phyloP scores from a whole-genome alignment of 1,140 invertebrate genomes.

The Drosophila lini region DNA sequence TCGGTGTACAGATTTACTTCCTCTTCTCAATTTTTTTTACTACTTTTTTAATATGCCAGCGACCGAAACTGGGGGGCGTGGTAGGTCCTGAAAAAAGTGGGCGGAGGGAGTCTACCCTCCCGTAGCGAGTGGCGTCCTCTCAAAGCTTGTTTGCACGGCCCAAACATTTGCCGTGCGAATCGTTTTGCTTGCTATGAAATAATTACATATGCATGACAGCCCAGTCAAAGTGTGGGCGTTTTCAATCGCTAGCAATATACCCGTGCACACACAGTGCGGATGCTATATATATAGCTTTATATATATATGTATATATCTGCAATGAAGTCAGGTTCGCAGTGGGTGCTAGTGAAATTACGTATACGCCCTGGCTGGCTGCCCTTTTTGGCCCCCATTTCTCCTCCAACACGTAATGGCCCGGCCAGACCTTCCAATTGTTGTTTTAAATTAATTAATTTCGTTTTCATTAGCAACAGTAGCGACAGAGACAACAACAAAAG shows the following conservation, averaged over 20 bases:
- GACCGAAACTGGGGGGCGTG: constrained; percentile 28
- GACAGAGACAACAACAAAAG: neutral
- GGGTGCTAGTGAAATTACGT: constrained; percentile 61
- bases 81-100: constrained; percentile 5
- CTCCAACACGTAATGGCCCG: constrained; percentile 34
- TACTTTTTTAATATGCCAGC: constrained; percentile 42
- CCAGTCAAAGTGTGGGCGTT: constrained; percentile 72
- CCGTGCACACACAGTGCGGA: constrained; percentile 10
- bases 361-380: constrained; percentile 42
- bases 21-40: neutral
- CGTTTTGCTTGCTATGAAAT: constrained; percentile 70
- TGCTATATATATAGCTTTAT: constrained; percentile 4
- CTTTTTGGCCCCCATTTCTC: constrained; percentile 14
- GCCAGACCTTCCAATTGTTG: constrained; percentile 61
- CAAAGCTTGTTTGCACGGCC: constrained; percentile 74
- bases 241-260: constrained; percentile 59
- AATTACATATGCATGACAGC: constrained; percentile 81
- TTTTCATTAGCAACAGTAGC: constrained; percentile 71
- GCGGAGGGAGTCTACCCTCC: neutral
- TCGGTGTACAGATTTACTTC: constrained; percentile 12
- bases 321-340: constrained; percentile 35
- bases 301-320: constrained; percentile 15
- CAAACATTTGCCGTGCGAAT: constrained; percentile 76
- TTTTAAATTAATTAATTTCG: constrained; percentile 81
- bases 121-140: constrained; percentile 47